Percentiles rank a stretch among this genome's conserved stretches.
Conservation (phyloP, 2,113 vertebrate genomes). For the Dromiciops gliroides region DNA sequence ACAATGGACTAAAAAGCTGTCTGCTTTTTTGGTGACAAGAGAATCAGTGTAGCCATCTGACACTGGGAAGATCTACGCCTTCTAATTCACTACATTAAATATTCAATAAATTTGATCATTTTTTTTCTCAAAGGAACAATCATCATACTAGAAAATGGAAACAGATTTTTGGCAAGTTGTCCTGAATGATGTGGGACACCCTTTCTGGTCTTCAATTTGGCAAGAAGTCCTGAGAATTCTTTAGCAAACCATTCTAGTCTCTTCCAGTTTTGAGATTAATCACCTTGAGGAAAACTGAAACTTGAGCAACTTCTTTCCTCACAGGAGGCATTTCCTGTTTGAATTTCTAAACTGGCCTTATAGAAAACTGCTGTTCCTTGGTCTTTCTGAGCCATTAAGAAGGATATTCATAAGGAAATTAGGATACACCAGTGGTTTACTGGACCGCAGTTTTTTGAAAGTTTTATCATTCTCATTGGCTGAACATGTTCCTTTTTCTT, state of each 20-base stretch:
- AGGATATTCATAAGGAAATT: not conserved
- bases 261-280: not conserved
- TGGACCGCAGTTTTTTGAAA: not conserved
- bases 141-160: not conserved
- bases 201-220: not conserved
- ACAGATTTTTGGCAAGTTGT: not conserved
- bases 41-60: not conserved
- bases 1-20: not conserved
- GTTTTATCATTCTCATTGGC: not conserved
- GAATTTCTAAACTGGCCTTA: not conserved
- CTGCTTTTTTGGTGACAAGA: not conserved
- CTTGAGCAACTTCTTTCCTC: not conserved
- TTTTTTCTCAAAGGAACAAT: conserved; percentile 66
- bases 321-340: not conserved
- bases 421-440: not conserved
- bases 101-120: not conserved
- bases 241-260: not conserved
- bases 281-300: not conserved
- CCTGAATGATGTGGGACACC: not conserved
- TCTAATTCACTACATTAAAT: not conserved
- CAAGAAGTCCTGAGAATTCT: not conserved
- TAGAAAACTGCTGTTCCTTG: not conserved
- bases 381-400: not conserved
- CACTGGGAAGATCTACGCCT: not conserved
- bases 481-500: not conserved